Evolutionary conservation across 2,113 vertebrate species (phyloP).

Genomic region (Aphyosemion australe): DNA sequence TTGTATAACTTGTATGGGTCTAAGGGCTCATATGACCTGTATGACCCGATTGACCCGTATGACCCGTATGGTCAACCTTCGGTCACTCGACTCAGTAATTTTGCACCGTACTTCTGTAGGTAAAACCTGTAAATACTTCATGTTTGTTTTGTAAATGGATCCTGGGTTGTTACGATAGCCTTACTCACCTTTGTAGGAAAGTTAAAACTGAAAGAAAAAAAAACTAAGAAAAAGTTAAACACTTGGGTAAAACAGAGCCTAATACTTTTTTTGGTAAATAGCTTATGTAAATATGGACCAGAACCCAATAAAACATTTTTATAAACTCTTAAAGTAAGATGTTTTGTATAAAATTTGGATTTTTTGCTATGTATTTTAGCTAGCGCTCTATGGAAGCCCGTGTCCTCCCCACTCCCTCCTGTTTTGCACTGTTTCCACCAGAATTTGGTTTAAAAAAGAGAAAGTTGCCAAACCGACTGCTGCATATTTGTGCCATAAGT

Average conservation of each 20-base stretch:
- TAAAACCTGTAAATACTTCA: slow-evolving; percentile 99
- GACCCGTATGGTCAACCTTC: slow-evolving; percentile 88
- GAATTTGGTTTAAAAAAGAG: slow-evolving; percentile 85
- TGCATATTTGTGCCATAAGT: slow-evolving; percentile 99
- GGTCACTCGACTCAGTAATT: slow-evolving; percentile 90
- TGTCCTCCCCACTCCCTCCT: slow-evolving; percentile 83
- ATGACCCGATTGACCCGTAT: slow-evolving; percentile 27
- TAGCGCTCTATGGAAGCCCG: slow-evolving; percentile 95
- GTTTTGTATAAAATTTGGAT: slow-evolving; percentile 99
- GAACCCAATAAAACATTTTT: slow-evolving; percentile 82
- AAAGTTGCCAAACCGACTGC: slow-evolving; percentile 96
- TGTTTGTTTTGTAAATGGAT: slow-evolving; percentile 96
- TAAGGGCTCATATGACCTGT: no score
- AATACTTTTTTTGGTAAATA: slow-evolving; percentile 93
- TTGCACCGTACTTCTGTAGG: slow-evolving; percentile 94
- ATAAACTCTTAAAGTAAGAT: slow-evolving; percentile 97
- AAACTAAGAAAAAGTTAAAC: slow-evolving; percentile 78
- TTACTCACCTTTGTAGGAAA: slow-evolving; percentile 98
- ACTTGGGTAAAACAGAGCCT: slow-evolving; percentile 75
- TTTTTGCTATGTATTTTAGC: slow-evolving; percentile 99
- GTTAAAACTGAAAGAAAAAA: slow-evolving; percentile 60
- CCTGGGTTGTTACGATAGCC: slow-evolving; percentile 98
- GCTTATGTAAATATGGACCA: slow-evolving; percentile 84
- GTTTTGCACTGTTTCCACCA: slow-evolving; percentile 96
- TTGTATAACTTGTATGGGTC: no score